Conservation (phyloP, 2,888 invertebrate genomes). For the Melanchra persicariae region DNA sequence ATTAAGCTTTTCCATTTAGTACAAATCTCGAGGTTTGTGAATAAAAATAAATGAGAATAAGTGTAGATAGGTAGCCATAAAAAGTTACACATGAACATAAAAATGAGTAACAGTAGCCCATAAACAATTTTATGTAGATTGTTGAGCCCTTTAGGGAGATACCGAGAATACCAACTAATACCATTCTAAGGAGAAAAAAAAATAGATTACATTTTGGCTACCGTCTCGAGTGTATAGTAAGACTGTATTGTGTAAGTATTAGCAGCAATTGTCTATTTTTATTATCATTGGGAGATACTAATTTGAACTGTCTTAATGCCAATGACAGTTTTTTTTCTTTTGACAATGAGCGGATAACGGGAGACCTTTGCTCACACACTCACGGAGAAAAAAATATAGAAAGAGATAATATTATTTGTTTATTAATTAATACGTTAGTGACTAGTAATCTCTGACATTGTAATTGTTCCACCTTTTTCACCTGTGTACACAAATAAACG, state of each 20-base stretch:
- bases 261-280: background rate
- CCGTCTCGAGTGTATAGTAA: conserved; percentile 14
- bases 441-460: too few species aligned
- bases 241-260: conserved; percentile 13
- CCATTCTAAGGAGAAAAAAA: conserved; percentile 39
- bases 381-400: too few species aligned
- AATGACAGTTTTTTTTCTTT: too few species aligned
- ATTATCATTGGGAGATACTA: background rate
- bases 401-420: too few species aligned
- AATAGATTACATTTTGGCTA: conserved; percentile 48
- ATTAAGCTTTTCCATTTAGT: conserved; percentile 38
- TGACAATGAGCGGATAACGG: too few species aligned
- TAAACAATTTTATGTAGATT: conserved; percentile 69
- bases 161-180: conserved; percentile 51
- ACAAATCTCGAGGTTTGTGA: conserved; percentile 52
- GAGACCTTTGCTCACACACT: too few species aligned
- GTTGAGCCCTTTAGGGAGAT: conserved; percentile 58
- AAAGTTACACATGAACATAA: conserved; percentile 65
- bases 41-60: conserved; percentile 62
- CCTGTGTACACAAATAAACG: too few species aligned
- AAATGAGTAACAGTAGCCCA: conserved; percentile 63
- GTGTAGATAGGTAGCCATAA: conserved; percentile 59
- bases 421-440: too few species aligned
- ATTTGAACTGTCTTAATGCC: too few species aligned
- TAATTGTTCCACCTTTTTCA: too few species aligned